Base-by-base conservation (phyloP, 2,888 invertebrate genomes). In the Smittia aterrima region DNA sequence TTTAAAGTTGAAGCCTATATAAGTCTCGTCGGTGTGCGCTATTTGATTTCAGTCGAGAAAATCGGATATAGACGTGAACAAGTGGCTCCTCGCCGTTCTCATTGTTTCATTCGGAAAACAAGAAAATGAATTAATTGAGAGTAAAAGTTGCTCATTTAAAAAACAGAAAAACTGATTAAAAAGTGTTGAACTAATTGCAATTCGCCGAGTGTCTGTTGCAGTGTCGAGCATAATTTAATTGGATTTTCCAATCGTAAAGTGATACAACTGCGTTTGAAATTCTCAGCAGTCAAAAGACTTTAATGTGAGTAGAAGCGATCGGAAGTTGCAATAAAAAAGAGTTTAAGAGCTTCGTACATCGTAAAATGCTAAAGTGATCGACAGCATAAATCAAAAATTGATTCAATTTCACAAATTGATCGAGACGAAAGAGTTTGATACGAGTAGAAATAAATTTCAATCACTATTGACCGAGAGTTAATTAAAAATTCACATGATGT, bases 11-110 rank as follows among this genome's bases (percentile, higher is more conserved):
- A 53, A 70, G 62, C 62, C 72, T 72, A 72, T 72, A 72, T 72
- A 72, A 72, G 72, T 40, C 62, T 22, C 40, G 40, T 62, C 62
- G 58, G 24, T 72, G 20, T 25, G 20, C 72, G 4, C 20, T 22
- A 40, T 72, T 72, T 72, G 70, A 72, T 62, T 72, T 72, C 62
- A 72, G 72, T 72, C 24, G 58, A 40, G 38, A 62, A 62, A 24
- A 40, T 72, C 40, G 38, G 62, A 72, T 72, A 40, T 72, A 6
- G 25, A 22, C 6, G 72, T 24, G 38, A 62, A 72, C 72, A 72
- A 38, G 47, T 54, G 72, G 47, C 47, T 54, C 25, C 16, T 7
- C 32, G 32, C 4, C 9, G 32, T 7, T 58, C 18, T 4, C 16
- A 18, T 9, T 3, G 47, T n/a, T n/a, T 1, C 58, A 58, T 22